Evolutionary conservation across 2,797 vertebrate species (phyloP).

Genomic region (Arnoldichthys spilopterus): DNA sequence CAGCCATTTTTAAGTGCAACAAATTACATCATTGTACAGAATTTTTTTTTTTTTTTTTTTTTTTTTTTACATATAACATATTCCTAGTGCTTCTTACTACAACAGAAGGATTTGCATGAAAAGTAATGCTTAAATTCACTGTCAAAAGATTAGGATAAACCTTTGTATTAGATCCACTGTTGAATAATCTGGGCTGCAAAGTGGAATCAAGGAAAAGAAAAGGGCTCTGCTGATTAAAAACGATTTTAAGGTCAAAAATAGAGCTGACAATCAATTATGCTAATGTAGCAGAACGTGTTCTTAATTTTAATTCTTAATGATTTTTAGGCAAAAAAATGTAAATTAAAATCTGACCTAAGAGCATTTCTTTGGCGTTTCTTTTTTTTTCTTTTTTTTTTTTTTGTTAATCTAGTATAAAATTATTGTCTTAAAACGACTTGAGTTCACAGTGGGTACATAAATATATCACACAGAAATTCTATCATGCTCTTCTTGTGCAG

Average conservation of each 20-base stretch:
- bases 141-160: background rate
- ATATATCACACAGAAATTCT: background rate
- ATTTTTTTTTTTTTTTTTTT: slow-evolving; percentile 3
- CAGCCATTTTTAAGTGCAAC: slow-evolving; percentile 23
- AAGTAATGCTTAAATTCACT: slow-evolving; percentile 12
- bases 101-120: slow-evolving; percentile 18
- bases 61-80: slow-evolving; percentile 18
- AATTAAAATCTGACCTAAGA: background rate
- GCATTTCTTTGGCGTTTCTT: background rate
- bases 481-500: background rate
- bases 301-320: background rate
- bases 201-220: background rate
- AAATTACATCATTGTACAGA: slow-evolving; percentile 31
- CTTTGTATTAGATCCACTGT: background rate
- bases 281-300: background rate
- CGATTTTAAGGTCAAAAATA: background rate
- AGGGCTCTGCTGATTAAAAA: background rate
- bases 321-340: background rate
- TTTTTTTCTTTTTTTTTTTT: background rate
- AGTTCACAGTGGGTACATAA: background rate
- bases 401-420: background rate
- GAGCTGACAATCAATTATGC: background rate
- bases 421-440: background rate
- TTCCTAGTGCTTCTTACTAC: slow-evolving; percentile 5
- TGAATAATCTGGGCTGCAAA: background rate